Evolutionary conservation across 2,113 vertebrate genomes (phyloP).

Genomic region (Gulo gulo): DNA sequence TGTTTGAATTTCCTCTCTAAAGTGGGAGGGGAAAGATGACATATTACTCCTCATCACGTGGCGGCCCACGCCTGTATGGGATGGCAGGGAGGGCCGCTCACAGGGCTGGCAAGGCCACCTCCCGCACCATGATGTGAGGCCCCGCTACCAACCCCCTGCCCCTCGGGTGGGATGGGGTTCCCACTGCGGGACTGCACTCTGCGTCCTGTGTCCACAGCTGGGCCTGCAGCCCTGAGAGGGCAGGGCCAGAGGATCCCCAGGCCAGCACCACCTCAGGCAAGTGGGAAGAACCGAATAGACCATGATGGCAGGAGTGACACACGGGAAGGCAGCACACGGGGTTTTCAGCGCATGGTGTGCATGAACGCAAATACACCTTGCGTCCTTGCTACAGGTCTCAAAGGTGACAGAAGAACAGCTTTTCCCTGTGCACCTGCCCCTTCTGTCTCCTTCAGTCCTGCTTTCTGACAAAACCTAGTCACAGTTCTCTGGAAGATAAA

Average conservation of each 20-base stretch:
- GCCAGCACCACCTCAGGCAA: neutral
- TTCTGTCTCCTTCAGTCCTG: neutral
- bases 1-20: slow-evolving; percentile 79
- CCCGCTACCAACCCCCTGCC: rapidly evolving
- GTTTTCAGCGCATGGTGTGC: neutral
- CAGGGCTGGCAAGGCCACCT: rapidly evolving
- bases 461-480: neutral
- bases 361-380: neutral
- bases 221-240: rapidly evolving
- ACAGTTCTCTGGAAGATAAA: neutral
- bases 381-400: neutral
- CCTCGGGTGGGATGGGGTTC: rapidly evolving
- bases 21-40: neutral
- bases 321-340: neutral
- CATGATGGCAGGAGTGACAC: rapidly evolving
- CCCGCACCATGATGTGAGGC: rapidly evolving
- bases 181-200: rapidly evolving
- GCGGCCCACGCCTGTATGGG: rapidly evolving
- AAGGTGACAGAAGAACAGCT: neutral
- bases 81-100: rapidly evolving
- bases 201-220: neutral
- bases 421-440: neutral
- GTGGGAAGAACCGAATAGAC: rapidly evolving
- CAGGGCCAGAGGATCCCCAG: neutral
- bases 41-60: rapidly evolving